A percentile compares a stretch with the other conserved stretches of the same genome.
These are phyloP conservation scores for Perca schrenkii DNA, from an alignment of 2,113 vertebrate genomes.

Conservation along the genomic window DNA sequence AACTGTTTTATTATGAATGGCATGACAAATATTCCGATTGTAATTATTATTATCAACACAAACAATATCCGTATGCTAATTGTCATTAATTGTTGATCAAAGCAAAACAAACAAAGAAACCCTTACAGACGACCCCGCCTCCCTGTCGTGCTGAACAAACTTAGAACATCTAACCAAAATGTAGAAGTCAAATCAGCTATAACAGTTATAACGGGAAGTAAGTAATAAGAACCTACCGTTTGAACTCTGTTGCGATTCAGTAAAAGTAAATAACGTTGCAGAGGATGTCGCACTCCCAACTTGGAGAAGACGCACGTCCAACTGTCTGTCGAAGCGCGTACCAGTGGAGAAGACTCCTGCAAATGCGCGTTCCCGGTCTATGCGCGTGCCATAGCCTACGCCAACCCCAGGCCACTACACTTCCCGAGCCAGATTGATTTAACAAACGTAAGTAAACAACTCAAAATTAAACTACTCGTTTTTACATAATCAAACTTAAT, in stretches of 20 bases:
- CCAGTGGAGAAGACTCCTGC: slow-evolving; percentile 6
- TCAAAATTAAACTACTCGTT: not conserved
- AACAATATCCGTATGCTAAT: not conserved
- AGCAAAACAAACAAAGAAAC: slow-evolving; percentile 58
- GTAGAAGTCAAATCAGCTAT: not conserved
- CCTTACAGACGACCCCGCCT: slow-evolving; percentile 64
- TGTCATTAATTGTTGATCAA: not conserved
- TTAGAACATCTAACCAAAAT: slow-evolving; percentile 30
- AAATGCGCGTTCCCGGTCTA: slow-evolving; percentile 27
- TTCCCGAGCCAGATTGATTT: not conserved
- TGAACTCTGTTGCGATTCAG: not conserved
- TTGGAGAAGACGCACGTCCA: slow-evolving; percentile 51
- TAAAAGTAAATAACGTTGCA: not conserved
- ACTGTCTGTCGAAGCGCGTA: slow-evolving; percentile 35
- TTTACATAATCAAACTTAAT: not conserved
- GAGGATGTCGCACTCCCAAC: slow-evolving; percentile 28
- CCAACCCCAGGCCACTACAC: not conserved
- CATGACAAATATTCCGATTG: not conserved
- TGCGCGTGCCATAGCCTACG: slow-evolving; percentile 1
- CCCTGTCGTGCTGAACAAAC: slow-evolving; percentile 45
- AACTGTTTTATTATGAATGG: not conserved
- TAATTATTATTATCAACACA: not conserved
- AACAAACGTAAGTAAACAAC: not conserved
- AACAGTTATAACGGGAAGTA: not conserved
- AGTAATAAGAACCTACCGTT: slow-evolving; percentile 51